These are phyloP conservation scores for Isichthys henryi DNA, from an alignment of 2,113 vertebrate genomes.

Conservation along the genomic window DNA sequence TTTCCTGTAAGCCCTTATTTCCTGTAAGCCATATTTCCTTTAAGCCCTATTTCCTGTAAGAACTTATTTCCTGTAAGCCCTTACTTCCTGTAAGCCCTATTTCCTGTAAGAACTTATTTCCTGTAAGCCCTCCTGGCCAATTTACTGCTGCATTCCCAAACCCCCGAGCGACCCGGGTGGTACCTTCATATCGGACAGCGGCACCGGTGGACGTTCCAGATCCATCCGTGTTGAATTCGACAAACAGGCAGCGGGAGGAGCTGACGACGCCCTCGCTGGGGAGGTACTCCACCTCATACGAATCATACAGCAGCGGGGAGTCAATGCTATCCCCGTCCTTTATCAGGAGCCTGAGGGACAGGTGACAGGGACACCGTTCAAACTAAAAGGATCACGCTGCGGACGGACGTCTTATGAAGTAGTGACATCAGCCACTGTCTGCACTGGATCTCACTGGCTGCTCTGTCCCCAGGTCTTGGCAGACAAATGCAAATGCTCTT, in stretches of 20 bases:
- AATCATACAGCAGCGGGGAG: constrained; percentile 82
- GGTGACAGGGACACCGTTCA: neutral
- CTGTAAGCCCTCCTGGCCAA: neutral
- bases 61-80: neutral
- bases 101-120: neutral
- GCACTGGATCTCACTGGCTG: neutral
- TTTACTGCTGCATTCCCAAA: neutral
- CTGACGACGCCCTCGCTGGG: constrained; percentile 91
- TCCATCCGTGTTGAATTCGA: constrained; percentile 90
- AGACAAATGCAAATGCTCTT: neutral
- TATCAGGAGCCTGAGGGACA: constrained; percentile 76
- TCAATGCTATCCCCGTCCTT: constrained; percentile 89
- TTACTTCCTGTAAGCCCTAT: neutral
- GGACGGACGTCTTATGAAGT: neutral
- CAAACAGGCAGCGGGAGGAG: constrained; percentile 71
- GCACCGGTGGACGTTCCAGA: constrained; percentile 77
- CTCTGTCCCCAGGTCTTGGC: neutral
- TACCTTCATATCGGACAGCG: constrained; percentile 89
- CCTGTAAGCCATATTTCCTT: neutral
- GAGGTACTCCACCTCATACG: constrained; percentile 92
- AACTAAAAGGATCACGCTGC: neutral
- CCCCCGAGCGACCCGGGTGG: neutral
- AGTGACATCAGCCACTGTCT: neutral
- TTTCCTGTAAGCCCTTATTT: neutral
- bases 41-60: neutral